These are phyloP conservation scores for Rallus limicola DNA, from an alignment of 2,113 vertebrate species.

Conservation along the genomic window DNA sequence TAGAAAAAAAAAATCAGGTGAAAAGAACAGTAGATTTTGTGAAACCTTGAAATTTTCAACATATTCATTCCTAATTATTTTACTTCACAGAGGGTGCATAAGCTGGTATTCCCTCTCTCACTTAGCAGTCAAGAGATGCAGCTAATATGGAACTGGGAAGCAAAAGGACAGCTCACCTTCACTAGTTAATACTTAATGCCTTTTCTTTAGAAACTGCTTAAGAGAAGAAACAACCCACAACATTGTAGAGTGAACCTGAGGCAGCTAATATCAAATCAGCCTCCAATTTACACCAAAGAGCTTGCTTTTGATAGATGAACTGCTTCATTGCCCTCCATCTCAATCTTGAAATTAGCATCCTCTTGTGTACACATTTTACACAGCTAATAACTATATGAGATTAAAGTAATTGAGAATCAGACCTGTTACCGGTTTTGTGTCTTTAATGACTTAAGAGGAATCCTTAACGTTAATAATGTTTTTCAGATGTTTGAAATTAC, in stretches of 20 bases:
- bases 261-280: not conserved
- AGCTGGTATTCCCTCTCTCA: not conserved
- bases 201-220: not conserved
- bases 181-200: not conserved
- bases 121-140: not conserved
- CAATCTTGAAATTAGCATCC: not conserved
- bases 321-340: not conserved
- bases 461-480: not conserved
- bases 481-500: slow-evolving; percentile 10
- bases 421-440: not conserved
- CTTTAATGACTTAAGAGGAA: not conserved
- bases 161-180: not conserved
- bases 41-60: not conserved
- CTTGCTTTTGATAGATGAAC: not conserved
- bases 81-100: not conserved
- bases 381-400: not conserved
- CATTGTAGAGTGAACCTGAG: not conserved
- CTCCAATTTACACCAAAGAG: not conserved
- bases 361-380: not conserved
- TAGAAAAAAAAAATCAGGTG: not conserved
- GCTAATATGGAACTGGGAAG: not conserved
- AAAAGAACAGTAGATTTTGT: not conserved
- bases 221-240: not conserved
- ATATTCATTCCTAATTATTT: not conserved
- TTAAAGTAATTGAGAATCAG: not conserved